These are phyloP conservation scores for Cephalopachus bancanus DNA, from an alignment of 2,797 vertebrate genomes.

Conservation along the genomic window DNA sequence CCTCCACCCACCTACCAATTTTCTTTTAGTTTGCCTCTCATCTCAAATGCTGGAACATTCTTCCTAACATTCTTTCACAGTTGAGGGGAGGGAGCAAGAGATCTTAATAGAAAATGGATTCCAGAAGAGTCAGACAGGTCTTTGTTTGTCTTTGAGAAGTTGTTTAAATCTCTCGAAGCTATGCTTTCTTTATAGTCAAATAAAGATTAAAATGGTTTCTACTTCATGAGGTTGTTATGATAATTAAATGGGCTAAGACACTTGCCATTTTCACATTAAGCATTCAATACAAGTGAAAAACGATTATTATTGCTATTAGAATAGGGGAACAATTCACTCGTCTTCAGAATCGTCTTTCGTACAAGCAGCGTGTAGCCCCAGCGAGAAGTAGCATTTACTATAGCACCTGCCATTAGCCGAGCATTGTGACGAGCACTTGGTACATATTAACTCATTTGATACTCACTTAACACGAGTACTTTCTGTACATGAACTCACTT, in stretches of 20 bases:
- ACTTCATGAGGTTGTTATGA: neutral
- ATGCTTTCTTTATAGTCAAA: slow-evolving; percentile 27
- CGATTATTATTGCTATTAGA: neutral
- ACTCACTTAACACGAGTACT: neutral
- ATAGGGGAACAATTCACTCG: neutral
- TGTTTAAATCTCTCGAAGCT: neutral
- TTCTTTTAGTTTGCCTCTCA: neutral
- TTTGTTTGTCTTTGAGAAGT: neutral
- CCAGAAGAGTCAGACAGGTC: neutral
- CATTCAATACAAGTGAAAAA: slow-evolving; percentile 3
- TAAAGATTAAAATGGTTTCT: neutral
- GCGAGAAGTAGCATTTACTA: neutral
- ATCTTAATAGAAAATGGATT: neutral
- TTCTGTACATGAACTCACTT: neutral
- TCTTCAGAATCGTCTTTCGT: slow-evolving; percentile 35
- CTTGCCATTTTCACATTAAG: neutral
- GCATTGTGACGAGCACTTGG: neutral
- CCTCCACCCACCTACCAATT: neutral
- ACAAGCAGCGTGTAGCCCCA: neutral
- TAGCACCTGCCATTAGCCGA: neutral
- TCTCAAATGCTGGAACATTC: neutral
- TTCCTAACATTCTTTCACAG: neutral
- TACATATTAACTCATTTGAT: neutral
- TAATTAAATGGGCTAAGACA: neutral
- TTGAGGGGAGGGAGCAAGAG: neutral